phyloP scores from a whole-genome alignment of 2,888 invertebrate genomes.

The Pterostichus madidus region DNA sequence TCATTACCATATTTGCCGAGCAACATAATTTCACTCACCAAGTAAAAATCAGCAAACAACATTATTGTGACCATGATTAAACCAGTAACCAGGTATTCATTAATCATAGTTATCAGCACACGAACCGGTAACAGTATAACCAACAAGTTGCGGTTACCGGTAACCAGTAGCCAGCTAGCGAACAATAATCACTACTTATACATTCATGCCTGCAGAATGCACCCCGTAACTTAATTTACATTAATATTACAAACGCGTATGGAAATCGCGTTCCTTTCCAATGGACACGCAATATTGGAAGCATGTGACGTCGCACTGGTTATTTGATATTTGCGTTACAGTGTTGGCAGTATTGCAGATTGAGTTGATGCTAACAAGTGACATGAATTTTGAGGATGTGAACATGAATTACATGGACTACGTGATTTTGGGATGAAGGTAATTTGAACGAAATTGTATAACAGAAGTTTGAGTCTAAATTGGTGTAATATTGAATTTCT shows the following conservation, averaged over 20 bases:
- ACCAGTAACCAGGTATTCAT: conserved; percentile 9
- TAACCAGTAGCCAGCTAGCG: conserved; percentile 7
- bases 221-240: conserved; percentile 38
- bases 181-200: conserved; percentile 45
- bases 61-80: conserved; percentile 21
- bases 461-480: too few species aligned
- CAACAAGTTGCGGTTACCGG: conserved; percentile 32
- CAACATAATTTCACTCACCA: conserved; percentile 27
- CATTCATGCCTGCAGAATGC: conserved; percentile 39
- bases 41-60: conserved; percentile 13
- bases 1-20: background rate
- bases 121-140: background rate
- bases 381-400: conserved; percentile 35
- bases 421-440: too few species aligned
- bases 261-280: conserved; percentile 35
- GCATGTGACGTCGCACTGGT: too few species aligned
- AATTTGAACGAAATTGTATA: too few species aligned
- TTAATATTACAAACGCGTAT: conserved; percentile 43
- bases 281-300: conserved; percentile 17
- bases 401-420: background rate
- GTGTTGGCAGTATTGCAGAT: conserved; percentile 12
- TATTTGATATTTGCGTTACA: conserved; percentile 16
- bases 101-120: conserved; percentile 45
- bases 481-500: too few species aligned
- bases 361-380: conserved; percentile 44